These are phyloP conservation scores for Procambarus clarkii DNA, from an alignment of 1,140 invertebrate species.

Conservation along the genomic window DNA sequence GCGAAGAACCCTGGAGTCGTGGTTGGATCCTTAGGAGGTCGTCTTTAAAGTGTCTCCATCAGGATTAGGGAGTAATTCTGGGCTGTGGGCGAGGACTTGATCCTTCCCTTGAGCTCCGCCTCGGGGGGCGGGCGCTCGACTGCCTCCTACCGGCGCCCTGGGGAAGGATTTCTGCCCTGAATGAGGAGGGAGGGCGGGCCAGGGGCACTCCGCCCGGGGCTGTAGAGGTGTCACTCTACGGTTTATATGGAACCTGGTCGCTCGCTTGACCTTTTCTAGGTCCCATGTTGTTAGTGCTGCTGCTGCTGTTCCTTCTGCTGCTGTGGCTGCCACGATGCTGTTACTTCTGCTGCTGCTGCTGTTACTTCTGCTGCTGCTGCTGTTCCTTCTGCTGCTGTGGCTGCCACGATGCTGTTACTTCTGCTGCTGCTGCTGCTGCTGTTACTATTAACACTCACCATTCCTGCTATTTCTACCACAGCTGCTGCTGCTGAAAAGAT, in stretches of 20 bases:
- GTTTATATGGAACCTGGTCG: neutral
- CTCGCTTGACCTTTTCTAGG: neutral
- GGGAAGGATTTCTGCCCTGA: neutral
- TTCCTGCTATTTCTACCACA: too few relatives aligned
- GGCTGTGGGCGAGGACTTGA: neutral
- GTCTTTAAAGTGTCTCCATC: conserved; percentile 28
- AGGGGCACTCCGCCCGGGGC: neutral
- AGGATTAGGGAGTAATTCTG: conserved; percentile 18
- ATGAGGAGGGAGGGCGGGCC: neutral
- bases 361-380: neutral
- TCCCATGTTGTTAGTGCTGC: too few relatives aligned
- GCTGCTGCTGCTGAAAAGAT: too few relatives aligned
- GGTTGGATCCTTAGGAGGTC: neutral
- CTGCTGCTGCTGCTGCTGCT: too few relatives aligned
- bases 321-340: neutral
- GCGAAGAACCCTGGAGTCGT: too few relatives aligned
- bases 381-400: neutral
- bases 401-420: too few relatives aligned
- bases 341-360: too few relatives aligned
- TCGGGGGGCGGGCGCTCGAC: neutral
- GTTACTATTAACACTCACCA: too few relatives aligned
- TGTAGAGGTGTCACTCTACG: neutral
- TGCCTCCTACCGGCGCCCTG: neutral
- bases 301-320: neutral
- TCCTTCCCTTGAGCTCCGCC: neutral